Evolutionary conservation across 2,888 invertebrate species (phyloP), one percentile per base, ranked within the genome.

Genomic region (Coleophora flavipennella): DNA sequence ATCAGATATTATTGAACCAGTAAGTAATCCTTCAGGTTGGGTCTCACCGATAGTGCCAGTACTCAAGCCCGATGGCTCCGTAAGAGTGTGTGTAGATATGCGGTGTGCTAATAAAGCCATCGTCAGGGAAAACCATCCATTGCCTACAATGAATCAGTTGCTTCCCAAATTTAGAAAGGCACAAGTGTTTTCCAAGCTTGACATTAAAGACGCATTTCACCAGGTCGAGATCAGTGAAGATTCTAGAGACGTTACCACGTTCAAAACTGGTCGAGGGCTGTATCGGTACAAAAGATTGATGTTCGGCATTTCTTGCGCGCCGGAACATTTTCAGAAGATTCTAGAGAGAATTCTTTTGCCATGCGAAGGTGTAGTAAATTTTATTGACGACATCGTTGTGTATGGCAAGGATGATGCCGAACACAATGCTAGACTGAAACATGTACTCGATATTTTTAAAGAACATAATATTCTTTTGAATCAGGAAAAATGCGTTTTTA

Each of bases 271-370:
- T 13, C 44, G 46, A 20, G 50, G 49, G 3, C 37, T 53, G 10
- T 53, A 39, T 13, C 43, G 63, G n/a, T n/a, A n/a, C n/a, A n/a
- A n/a, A n/a, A n/a, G n/a, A n/a, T n/a, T n/a, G n/a, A n/a, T n/a
- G n/a, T n/a, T 14, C 13, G 41, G 69, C 65, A 50, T 37, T 61
- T 31, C 41, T 63, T 27, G 64, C 31, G 76, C 74, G 26, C 57
- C 65, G 2, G 75, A 43, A 32, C 11, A n/a, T n/a, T 43, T 40
- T 14, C 40, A 43, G 50, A 63, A 69, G 45, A 53, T 53, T 6
- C 44, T 44, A 35, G 57, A 60, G 42, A 46, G 31, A 32, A 44
- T 59, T 3, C 33, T 57, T 1, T 10, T 55, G 4, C 6, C 10
- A 0, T 58, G 53, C 9, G 47, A 53, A n/a, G n/a, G n/a, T n/a